These are phyloP conservation scores for Protobothrops flavoviridis DNA, from an alignment of 2,113 vertebrate species.

Conservation along the genomic window DNA sequence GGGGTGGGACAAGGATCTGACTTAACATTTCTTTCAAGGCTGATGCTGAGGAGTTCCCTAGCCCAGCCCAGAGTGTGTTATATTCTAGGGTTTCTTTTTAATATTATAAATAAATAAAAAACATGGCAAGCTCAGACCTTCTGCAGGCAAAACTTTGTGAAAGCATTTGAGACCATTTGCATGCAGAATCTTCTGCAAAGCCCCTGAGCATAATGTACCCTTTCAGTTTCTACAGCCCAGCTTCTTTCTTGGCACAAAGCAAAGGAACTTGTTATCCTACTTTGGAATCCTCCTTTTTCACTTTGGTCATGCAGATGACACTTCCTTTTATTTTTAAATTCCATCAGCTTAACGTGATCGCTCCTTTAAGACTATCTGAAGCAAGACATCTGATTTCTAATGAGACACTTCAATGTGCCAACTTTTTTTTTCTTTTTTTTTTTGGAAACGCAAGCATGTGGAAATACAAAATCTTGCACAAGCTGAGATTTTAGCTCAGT, in stretches of 20 bases:
- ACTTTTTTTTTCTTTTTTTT: neutral
- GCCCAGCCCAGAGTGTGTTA: neutral
- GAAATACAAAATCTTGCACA: neutral
- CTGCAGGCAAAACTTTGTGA: neutral
- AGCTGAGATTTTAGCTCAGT: neutral
- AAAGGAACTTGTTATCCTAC: neutral
- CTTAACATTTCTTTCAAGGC: neutral
- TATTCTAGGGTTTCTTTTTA: neutral
- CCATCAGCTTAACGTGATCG: neutral
- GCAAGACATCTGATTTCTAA: neutral
- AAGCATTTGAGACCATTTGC: neutral
- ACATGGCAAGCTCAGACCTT: neutral
- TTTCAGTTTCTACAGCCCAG: neutral
- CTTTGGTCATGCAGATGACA: neutral
- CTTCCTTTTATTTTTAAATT: conserved; percentile 27
- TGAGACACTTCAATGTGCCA: neutral
- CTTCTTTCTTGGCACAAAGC: neutral
- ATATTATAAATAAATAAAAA: neutral
- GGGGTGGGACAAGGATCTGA: neutral
- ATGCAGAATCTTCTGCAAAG: neutral
- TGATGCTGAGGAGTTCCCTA: neutral
- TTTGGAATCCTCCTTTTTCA: neutral
- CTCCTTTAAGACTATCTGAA: neutral
- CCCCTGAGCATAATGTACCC: neutral
- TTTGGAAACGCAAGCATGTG: neutral